Base-by-base conservation (phyloP, 1,140 invertebrate species). In the Pseudomyrmex gracilis region DNA sequence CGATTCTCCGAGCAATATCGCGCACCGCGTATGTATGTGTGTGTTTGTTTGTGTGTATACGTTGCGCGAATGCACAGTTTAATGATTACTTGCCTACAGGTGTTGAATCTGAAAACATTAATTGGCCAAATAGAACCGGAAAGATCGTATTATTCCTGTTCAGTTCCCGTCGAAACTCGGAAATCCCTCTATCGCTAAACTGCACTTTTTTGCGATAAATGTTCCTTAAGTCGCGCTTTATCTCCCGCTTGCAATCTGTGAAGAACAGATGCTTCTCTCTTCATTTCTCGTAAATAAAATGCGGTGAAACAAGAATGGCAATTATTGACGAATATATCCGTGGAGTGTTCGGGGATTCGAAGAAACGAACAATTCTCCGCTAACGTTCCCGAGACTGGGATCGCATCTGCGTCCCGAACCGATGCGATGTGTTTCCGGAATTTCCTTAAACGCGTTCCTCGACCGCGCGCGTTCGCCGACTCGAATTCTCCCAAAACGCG, bases 381-480 rank as follows among this genome's bases (percentile, higher is more conserved):
- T 34, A 34, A 34, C 34, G 34, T 68, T 87, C 83, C 67, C 73
- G n/a, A n/a, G n/a, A 68, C 78, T 73, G 82, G 83, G 63, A 84
- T 85, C 83, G 60, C 53, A 51, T 85, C 74, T 82, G 80, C 73
- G 55, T 17, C 67, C 49, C 43, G 43, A 58, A 45, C 47, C 63
- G 68, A 17, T 70, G 76, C 15, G 73, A 83, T 88, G 84, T 86
- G 84, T 86, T 83, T 83, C 86, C 74, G 84, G 73, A 84, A 86
- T 88, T 84, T 82, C 51, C 63, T 68, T 84, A 84, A 86, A 77
- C 83, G 82, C 89, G 90, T 83, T 85, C 73, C 84, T 90, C 85
- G 22, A 68, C 67, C 67, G 61, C 49, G 47, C 17, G 47, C 55
- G 67, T 45, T 51, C n/a, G 82, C 49, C 63, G 71, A 74, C 67